Evolutionary conservation across 2,113 vertebrate species (phyloP).

Genomic region (Malurus melanocephalus): DNA sequence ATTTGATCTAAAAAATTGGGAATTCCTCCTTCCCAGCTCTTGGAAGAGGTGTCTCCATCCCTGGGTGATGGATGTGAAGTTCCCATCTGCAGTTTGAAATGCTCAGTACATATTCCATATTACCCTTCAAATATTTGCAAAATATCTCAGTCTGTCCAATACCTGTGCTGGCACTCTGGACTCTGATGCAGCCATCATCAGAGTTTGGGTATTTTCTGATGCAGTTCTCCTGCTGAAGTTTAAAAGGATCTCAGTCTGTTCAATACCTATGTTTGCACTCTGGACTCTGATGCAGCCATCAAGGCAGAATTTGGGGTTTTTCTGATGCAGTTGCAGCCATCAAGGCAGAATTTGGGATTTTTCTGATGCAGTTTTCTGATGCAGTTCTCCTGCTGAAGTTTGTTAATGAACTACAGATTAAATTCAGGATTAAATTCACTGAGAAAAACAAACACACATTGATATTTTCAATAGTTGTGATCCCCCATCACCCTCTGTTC

Average conservation of each 20-base stretch:
- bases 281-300: not conserved
- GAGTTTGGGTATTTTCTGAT: too few relatives aligned
- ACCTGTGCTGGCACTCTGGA: not conserved
- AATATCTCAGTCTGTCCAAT: not conserved
- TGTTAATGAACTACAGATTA: not conserved
- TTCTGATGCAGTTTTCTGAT: not conserved
- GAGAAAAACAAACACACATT: fast-evolving
- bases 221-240: too few relatives aligned
- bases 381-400: not conserved
- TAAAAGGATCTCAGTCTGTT: too few relatives aligned
- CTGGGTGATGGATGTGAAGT: not conserved
- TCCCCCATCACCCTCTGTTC: not conserved
- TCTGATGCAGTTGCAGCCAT: too few relatives aligned
- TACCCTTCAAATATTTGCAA: not conserved
- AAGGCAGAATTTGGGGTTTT: not conserved
- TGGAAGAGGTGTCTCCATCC: not conserved
- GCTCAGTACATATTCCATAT: not conserved
- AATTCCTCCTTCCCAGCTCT: not conserved
- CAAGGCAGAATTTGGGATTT: not conserved
- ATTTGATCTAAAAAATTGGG: not conserved
- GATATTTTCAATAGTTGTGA: not conserved
- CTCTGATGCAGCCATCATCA: not conserved
- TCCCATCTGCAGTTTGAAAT: not conserved
- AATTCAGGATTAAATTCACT: not conserved
- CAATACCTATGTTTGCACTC: too few relatives aligned